Conservation (phyloP, 30 jellyfish, hydroid and myxozoan species). For the Chironex yamaguchii region DNA sequence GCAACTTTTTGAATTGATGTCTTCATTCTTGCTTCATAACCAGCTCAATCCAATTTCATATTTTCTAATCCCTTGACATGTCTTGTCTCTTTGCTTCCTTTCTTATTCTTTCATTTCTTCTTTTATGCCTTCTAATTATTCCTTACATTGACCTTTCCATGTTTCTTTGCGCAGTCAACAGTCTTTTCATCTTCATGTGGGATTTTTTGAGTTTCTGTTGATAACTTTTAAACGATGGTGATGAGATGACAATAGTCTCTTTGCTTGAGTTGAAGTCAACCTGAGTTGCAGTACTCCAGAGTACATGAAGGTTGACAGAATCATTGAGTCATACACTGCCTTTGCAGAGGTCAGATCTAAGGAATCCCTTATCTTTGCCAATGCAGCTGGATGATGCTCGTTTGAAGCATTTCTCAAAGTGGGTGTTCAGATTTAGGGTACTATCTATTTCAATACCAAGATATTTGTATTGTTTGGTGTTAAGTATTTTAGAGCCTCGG, state of each 20-base stretch:
- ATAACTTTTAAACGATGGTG: conserved; percentile 4
- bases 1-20: conserved; percentile 25
- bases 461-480: conserved; percentile 34
- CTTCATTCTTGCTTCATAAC: too few species aligned
- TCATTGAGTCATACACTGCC: conserved; percentile 63
- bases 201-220: conserved; percentile 26
- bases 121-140: too few species aligned
- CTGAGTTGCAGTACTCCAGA: conserved; percentile 24
- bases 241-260: conserved; percentile 54
- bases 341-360: conserved; percentile 46
- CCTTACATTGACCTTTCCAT: too few species aligned
- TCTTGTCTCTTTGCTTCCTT: too few species aligned
- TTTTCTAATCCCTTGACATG: too few species aligned
- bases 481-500: conserved; percentile 30
- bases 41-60: too few species aligned
- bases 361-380: conserved; percentile 44
- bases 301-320: conserved; percentile 40
- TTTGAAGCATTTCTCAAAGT: conserved; percentile 51
- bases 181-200: too few species aligned
- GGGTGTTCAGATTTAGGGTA: conserved; percentile 45
- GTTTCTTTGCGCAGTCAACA: too few species aligned
- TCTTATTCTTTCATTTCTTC: too few species aligned
- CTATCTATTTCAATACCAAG: conserved; percentile 24
- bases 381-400: conserved; percentile 30
- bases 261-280: conserved; percentile 44